Conservation (phyloP, 2,113 vertebrate species). For the Syngnathus typhle region DNA sequence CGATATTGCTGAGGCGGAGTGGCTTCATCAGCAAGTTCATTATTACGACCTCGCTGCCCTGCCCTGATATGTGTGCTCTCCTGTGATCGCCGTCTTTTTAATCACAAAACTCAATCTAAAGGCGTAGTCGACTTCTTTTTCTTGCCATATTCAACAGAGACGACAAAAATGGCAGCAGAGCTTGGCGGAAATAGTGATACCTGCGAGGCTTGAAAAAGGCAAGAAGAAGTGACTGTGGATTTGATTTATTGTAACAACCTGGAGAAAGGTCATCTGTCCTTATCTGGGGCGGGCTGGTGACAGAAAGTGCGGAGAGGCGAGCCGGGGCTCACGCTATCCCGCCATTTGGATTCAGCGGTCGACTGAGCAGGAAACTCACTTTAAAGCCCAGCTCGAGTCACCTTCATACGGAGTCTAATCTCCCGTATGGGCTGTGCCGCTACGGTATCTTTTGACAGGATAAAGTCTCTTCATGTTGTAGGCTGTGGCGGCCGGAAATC, state of each 20-base stretch:
- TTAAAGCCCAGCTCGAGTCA: constrained; percentile 64
- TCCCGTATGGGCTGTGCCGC: constrained; percentile 27
- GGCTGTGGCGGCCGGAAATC: constrained; percentile 3
- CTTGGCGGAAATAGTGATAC: constrained; percentile 44
- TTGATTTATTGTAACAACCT: constrained; percentile 60
- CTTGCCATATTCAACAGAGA: constrained; percentile 49
- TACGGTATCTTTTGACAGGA: constrained; percentile 11
- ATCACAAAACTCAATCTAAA: not conserved
- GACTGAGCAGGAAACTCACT: constrained; percentile 55
- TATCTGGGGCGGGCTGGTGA: constrained; percentile 55
- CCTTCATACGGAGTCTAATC: constrained; percentile 63
- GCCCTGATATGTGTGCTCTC: constrained; percentile 19
- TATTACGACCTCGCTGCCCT: constrained; percentile 15
- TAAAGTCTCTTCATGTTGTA: constrained; percentile 25
- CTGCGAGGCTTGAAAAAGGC: constrained; percentile 48
- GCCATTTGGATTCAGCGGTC: constrained; percentile 48
- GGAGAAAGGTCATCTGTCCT: constrained; percentile 63
- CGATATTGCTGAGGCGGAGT: constrained; percentile 34
- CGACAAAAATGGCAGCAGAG: constrained; percentile 39
- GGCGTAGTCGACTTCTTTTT: constrained; percentile 13
- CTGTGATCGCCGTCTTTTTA: constrained; percentile 4
- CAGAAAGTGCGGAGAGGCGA: constrained; percentile 47
- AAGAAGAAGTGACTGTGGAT: constrained; percentile 49
- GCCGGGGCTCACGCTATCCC: constrained; percentile 26
- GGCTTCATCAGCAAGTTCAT: constrained; percentile 40